These are phyloP conservation scores for Acromyrmex charruanus DNA, from an alignment of 1,140 invertebrate species.

Conservation along the genomic window DNA sequence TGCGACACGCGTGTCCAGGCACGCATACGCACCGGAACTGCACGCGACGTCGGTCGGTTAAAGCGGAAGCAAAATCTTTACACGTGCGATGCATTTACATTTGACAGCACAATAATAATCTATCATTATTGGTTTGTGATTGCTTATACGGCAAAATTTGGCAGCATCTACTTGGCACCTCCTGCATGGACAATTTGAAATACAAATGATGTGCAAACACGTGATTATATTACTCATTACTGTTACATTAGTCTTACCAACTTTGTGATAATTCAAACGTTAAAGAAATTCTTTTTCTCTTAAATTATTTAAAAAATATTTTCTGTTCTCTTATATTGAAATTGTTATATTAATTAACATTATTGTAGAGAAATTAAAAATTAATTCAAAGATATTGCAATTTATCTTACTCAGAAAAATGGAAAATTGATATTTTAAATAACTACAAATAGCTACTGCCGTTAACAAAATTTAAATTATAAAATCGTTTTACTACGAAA, in stretches of 20 bases:
- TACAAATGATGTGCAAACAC: slow-evolving; percentile 4
- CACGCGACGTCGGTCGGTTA: not conserved
- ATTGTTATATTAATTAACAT: not conserved
- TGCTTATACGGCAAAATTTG: slow-evolving; percentile 10
- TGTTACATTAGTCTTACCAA: not conserved
- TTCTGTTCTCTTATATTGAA: not conserved
- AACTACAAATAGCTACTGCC: not conserved
- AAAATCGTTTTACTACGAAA: not conserved
- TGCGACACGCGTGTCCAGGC: slow-evolving; percentile 27
- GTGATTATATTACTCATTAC: slow-evolving; percentile 22
- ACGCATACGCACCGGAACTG: slow-evolving; percentile 44
- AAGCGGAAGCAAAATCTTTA: slow-evolving; percentile 50
- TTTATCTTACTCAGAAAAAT: not conserved
- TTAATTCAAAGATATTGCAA: not conserved
- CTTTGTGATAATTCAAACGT: not conserved
- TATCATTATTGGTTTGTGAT: slow-evolving; percentile 37
- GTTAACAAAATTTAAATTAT: not conserved
- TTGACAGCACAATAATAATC: slow-evolving; percentile 24
- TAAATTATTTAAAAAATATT: not conserved
- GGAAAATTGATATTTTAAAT: not conserved
- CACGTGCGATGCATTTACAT: slow-evolving; percentile 8
- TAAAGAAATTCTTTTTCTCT: not conserved
- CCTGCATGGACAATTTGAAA: slow-evolving; percentile 44
- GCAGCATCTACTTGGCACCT: slow-evolving; percentile 44
- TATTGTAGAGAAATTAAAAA: not conserved